Evolutionary conservation across 1,140 invertebrate genomes (phyloP).

Genomic region (Drosophila chauvacae): DNA sequence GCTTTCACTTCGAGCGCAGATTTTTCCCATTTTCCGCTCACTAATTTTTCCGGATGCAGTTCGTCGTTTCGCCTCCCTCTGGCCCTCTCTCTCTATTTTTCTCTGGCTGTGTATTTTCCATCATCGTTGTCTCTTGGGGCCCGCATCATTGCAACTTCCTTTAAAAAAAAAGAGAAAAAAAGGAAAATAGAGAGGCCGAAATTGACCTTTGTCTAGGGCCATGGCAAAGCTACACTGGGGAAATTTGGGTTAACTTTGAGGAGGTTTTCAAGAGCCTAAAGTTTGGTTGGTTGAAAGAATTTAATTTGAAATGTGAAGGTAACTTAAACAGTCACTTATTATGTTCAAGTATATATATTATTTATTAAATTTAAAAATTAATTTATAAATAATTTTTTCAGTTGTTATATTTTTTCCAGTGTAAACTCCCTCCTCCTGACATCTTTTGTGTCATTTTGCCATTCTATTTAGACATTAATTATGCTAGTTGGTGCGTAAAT

Average conservation of each 20-base stretch:
- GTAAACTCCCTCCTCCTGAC: not conserved
- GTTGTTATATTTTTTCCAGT: not conserved
- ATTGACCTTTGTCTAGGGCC: constrained; percentile 53
- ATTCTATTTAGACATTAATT: constrained; percentile 57
- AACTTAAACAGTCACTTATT: not conserved
- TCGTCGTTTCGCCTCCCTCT: constrained; percentile 38
- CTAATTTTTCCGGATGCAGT: constrained; percentile 78
- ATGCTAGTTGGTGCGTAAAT: constrained; percentile 62
- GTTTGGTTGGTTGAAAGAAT: not conserved
- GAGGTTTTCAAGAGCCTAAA: not conserved
- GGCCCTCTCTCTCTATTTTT: not conserved
- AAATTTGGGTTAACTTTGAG: not conserved
- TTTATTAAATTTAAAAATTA: not conserved
- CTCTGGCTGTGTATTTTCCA: constrained; percentile 24
- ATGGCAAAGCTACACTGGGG: constrained; percentile 7
- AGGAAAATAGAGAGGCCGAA: constrained; percentile 29
- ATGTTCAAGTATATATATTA: too few species aligned
- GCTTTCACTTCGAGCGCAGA: constrained; percentile 72
- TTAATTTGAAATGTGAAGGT: not conserved
- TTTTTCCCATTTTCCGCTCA: constrained; percentile 72
- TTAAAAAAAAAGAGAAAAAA: constrained; percentile 23
- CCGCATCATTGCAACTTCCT: constrained; percentile 61
- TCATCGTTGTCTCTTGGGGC: constrained; percentile 36
- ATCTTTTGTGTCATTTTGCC: constrained; percentile 47
- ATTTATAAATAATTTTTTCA: not conserved